phyloP scores from a whole-genome alignment of 2,113 vertebrate species.

The Emberiza fucata region DNA sequence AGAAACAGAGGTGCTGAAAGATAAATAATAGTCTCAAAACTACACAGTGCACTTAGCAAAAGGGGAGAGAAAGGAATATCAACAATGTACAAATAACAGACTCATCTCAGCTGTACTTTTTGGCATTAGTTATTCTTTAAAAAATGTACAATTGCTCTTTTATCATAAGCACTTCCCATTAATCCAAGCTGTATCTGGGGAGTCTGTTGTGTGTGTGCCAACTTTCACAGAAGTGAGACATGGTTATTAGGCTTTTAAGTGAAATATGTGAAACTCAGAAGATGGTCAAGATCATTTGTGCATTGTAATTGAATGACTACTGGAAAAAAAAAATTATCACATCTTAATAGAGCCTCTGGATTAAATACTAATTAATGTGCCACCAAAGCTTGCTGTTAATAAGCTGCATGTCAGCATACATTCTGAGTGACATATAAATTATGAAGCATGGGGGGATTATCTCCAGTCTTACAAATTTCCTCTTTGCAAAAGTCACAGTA shows the following conservation, averaged over 20 bases:
- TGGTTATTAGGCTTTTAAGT: constrained; percentile 57
- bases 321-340: constrained; percentile 2
- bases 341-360: constrained; percentile 58
- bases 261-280: constrained; percentile 41
- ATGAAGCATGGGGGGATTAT: constrained; percentile 68
- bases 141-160: constrained; percentile 35
- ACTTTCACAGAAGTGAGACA: constrained; percentile 29
- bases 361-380: constrained; percentile 76
- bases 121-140: neutral
- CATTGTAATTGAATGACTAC: constrained; percentile 38
- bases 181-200: constrained; percentile 46
- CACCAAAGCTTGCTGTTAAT: constrained; percentile 69
- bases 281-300: neutral
- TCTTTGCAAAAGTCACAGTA: constrained; percentile 70
- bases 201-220: constrained; percentile 35
- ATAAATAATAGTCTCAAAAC: neutral
- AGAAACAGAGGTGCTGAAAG: neutral
- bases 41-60: neutral
- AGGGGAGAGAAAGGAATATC: neutral
- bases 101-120: neutral
- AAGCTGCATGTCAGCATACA: constrained; percentile 55
- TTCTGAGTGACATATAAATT: constrained; percentile 72
- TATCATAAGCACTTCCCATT: constrained; percentile 15
- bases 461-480: constrained; percentile 68
- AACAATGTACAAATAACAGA: neutral